Evolutionary conservation across 2,797 vertebrate genomes (phyloP).

Genomic region (Chloroceryle inda): DNA sequence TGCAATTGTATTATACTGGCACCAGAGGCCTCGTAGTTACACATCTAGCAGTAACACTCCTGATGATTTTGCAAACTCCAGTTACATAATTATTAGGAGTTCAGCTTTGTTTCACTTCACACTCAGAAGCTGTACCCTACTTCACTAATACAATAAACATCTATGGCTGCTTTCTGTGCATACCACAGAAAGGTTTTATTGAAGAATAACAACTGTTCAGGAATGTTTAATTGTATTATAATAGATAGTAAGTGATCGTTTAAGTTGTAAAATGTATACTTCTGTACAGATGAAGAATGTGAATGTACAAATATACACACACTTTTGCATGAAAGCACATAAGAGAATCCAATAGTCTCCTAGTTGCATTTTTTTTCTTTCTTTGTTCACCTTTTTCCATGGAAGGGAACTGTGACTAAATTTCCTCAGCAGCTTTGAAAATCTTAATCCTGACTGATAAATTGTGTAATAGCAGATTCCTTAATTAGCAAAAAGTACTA

Average conservation of each 20-base stretch:
- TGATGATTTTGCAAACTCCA: background rate
- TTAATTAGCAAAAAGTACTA: background rate
- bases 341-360: background rate
- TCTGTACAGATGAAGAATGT: background rate
- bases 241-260: background rate
- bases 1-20: fast-evolving
- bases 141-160: background rate
- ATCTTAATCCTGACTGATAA: background rate
- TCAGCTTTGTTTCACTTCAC: background rate
- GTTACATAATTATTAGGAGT: background rate
- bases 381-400: background rate
- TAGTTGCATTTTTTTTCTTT: background rate
- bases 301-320: background rate
- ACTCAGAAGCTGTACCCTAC: background rate
- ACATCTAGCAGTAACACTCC: background rate
- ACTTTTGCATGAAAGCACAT: fast-evolving
- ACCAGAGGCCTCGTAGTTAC: background rate
- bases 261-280: background rate
- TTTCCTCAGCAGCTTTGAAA: slow-evolving; percentile 3
- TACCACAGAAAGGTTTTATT: background rate
- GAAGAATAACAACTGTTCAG: background rate
- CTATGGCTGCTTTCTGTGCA: background rate
- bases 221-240: background rate
- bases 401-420: background rate
- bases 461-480: background rate